phyloP scores from a whole-genome alignment of 2,888 invertebrate species.

The Timema podura region DNA sequence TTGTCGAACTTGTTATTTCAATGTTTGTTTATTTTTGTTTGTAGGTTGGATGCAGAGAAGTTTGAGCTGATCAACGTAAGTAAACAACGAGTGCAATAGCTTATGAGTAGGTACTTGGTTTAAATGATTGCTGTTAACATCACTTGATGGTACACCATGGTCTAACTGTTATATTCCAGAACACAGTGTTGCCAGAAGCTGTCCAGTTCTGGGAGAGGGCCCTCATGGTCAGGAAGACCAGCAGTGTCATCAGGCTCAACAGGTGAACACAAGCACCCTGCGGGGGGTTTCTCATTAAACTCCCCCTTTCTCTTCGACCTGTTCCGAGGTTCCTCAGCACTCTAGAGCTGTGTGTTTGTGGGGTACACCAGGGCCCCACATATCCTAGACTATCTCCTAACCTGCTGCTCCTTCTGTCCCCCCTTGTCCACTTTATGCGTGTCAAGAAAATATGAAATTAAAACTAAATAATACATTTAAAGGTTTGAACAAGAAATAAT shows the following conservation, averaged over 20 bases:
- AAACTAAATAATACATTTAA: too few relatives aligned
- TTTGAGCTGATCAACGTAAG: constrained; percentile 88
- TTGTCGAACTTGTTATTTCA: neutral
- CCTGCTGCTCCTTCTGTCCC: too few relatives aligned
- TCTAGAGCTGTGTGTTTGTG: too few relatives aligned
- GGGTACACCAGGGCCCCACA: too few relatives aligned
- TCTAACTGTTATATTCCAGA: too few relatives aligned
- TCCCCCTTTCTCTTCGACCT: too few relatives aligned
- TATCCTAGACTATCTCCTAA: too few relatives aligned
- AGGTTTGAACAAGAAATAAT: too few relatives aligned
- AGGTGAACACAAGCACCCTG: constrained; percentile 55
- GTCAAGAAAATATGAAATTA: too few relatives aligned
- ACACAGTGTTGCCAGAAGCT: constrained; percentile 85
- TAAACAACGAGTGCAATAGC: constrained; percentile 41
- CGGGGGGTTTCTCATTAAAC: neutral
- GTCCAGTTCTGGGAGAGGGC: constrained; percentile 93
- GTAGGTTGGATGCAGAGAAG: constrained; percentile 76
- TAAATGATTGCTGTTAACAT: neutral
- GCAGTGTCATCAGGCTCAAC: constrained; percentile 79
- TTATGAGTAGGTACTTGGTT: too few relatives aligned
- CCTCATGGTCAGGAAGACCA: constrained; percentile 81
- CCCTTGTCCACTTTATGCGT: too few relatives aligned
- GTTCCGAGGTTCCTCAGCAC: too few relatives aligned
- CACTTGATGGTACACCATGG: neutral
- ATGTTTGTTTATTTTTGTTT: constrained; percentile 45